Evolutionary conservation across 2,113 vertebrate species (phyloP), one percentile per base, ranked within the genome.

Genomic region (Sisor rabdophorus): DNA sequence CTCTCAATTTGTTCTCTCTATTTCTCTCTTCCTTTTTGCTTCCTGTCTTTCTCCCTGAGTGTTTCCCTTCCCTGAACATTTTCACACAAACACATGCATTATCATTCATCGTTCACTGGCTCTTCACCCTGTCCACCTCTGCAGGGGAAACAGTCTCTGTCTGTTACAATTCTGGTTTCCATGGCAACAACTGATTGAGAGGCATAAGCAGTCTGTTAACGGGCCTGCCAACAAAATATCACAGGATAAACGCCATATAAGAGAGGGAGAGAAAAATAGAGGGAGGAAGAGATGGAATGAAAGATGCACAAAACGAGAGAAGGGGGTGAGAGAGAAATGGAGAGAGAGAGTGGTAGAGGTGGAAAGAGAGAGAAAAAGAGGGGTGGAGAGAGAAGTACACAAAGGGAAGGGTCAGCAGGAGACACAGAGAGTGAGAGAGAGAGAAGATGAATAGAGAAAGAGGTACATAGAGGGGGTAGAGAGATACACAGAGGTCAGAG

Each of bases 131-230:
- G 76, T 74, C 67, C 75, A 81, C 84, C 78, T 82, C 80, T 79
- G 77, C 81, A 80, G 77, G 76, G 72, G 58, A 79, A 81, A 83
- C 75, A 81, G 78, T 78, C 84, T 80, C 78, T 81, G 79, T 75
- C 81, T 79, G 55, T 67, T 82, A 67, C 78, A 81, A 74, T 61
- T 76, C 80, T 68, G 61, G 80, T 85, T 73, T 80, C 81, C 80
- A 81, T 85, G 75, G 81, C 80, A 78, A 85, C 84, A 78, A 19
- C 81, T 81, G 81, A 83, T 80, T 73, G 72, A 76, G 71, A 68
- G n/a, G 61, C 56, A 44, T 55, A 26, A 36, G 71, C 64, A 78
- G 72, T 80, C 71, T 78, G 58, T 65, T 74, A 80, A 82, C 53
- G 55, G 75, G 73, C 67, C 78, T 72, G 74, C 69, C 74, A 77